phyloP scores from a whole-genome alignment of 30 jellyfish, hydroid and myxozoan species.

The Morbakka virulenta region DNA sequence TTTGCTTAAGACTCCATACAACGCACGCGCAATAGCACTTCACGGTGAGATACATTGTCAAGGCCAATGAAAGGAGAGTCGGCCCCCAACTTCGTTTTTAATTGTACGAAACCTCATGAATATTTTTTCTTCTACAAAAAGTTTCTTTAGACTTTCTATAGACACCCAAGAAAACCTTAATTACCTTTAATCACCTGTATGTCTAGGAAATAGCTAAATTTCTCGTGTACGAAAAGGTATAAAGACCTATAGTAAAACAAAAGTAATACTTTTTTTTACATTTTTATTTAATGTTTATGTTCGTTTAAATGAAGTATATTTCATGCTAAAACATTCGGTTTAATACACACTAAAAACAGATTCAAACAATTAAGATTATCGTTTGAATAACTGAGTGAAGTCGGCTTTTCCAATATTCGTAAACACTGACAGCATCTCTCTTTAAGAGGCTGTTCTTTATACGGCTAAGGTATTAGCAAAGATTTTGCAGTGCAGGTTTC shows the following conservation, averaged over 20 bases:
- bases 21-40: conserved; percentile 75
- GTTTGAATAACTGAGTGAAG: no score
- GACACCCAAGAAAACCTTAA: conserved; percentile 34
- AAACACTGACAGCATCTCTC: no score
- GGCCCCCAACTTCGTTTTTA: conserved; percentile 72
- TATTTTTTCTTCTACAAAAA: not conserved
- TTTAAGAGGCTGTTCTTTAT: no score
- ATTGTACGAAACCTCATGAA: conserved; percentile 52
- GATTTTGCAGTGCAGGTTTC: no score
- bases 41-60: conserved; percentile 67
- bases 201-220: not conserved
- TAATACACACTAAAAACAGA: no score
- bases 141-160: conserved; percentile 30
- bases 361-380: no score
- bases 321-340: no score
- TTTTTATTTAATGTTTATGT: no score
- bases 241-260: not conserved
- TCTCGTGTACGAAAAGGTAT: not conserved
- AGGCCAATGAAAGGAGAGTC: conserved; percentile 42
- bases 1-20: conserved; percentile 10
- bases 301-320: no score
- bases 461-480: no score
- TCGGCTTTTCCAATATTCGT: no score
- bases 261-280: not conserved
- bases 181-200: not conserved